Evolutionary conservation across 2,113 vertebrate species (phyloP).

Genomic region (Amphilophus citrinellus): DNA sequence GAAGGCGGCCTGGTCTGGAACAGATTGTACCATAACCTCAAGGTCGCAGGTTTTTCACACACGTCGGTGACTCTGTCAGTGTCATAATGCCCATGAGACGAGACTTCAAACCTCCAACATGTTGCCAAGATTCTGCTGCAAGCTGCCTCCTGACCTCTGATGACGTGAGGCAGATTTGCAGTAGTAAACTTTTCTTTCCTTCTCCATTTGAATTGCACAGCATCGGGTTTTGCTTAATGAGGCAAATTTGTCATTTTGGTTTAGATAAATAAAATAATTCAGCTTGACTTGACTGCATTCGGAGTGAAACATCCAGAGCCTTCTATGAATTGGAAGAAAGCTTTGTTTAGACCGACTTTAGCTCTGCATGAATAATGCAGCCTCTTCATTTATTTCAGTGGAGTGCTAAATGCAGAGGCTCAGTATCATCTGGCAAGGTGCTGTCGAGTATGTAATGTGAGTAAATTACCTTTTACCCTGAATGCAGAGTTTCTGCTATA

Average conservation of each 20-base stretch:
- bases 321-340: background rate
- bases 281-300: background rate
- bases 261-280: background rate
- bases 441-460: conserved; percentile 1
- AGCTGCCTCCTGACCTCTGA: conserved; percentile 13
- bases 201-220: background rate
- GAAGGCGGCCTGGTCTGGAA: background rate
- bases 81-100: background rate
- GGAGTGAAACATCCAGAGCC: background rate
- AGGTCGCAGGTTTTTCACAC: conserved; percentile 9
- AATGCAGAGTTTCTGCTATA: background rate
- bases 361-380: conserved; percentile 13
- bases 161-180: background rate
- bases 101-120: conserved; percentile 22
- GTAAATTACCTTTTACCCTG: background rate
- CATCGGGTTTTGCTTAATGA: background rate
- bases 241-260: background rate
- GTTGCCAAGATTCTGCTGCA: background rate
- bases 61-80: conserved; percentile 3
- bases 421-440: background rate
- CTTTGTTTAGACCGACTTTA: conserved; percentile 6
- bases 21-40: conserved; percentile 29
- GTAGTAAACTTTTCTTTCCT: background rate
- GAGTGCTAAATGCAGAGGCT: background rate
- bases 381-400: background rate